Conservation (phyloP, 2,113 vertebrate genomes). For the Spea bombifrons region DNA sequence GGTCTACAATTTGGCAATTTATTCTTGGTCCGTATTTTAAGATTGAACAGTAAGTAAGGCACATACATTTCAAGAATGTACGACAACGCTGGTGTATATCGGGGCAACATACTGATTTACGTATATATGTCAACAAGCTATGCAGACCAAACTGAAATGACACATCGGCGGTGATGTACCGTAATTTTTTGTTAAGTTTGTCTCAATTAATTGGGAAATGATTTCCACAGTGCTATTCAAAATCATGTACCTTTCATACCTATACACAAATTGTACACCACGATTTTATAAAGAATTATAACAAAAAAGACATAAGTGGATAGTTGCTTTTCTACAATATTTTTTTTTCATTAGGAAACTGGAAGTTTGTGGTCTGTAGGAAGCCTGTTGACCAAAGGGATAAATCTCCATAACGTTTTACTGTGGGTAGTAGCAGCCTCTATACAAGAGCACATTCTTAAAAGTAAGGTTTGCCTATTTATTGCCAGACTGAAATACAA, state of each 20-base stretch:
- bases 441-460: constrained; percentile 4
- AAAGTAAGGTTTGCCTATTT: neutral
- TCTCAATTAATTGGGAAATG: constrained; percentile 29
- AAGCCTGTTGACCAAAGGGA: too few species aligned
- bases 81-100: constrained; percentile 51
- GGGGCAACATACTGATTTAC: neutral
- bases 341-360: neutral
- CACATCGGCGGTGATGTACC: neutral
- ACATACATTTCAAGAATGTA: constrained; percentile 73
- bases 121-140: constrained; percentile 3
- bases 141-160: neutral
- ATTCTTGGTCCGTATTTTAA: constrained; percentile 66
- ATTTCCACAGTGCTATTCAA: constrained; percentile 24
- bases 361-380: neutral
- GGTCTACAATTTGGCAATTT: constrained; percentile 69
- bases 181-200: neutral
- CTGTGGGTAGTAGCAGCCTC: constrained; percentile 3
- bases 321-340: constrained; percentile 28
- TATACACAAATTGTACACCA: constrained; percentile 32
- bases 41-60: constrained; percentile 87
- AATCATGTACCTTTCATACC: constrained; percentile 23
- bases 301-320: constrained; percentile 28
- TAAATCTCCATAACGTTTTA: neutral
- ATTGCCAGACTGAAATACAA: neutral
- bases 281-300: constrained; percentile 12